Base-by-base conservation (phyloP, 2,888 invertebrate genomes). In the Tholera decimalis region DNA sequence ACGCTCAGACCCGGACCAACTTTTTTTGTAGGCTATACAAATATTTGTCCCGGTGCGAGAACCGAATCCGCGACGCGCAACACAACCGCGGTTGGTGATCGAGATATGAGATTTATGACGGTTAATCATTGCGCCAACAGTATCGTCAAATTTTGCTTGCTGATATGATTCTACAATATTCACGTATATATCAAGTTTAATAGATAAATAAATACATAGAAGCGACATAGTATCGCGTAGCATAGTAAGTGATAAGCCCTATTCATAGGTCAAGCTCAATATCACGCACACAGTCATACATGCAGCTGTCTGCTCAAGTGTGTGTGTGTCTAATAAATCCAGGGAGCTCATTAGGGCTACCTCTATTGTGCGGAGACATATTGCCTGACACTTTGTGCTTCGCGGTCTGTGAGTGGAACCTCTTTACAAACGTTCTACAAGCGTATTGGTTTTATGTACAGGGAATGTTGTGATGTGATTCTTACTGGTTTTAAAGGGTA, bases 271-370 rank as follows among this genome's bases (percentile, higher is more conserved):
- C 56, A 73, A 72, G 46, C 73, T 55, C 46, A 77, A 51, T 63
- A 47, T 9, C 47, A 68, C 53, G 47, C 57, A 60, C 69, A 74
- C 59, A 43, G 1, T 1, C 18, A 9, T 13, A 54, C 11, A 15
- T 3, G 44, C n/a, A 30, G 11, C 18, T 26, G 39, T 22, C 18
- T 22, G 7, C 24, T 11, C 24, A 20, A 49, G 50, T 59, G 68
- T 53, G 59, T 60, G 56, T 57, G 51, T 64, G 67, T 50, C 61
- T 64, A 77, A 80, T 80, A 82, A 74, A 82, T 82, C 66, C 33
- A 46, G 47, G 44, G 41, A 79, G 68, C 71, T 80, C 78, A 80
- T 82, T 80, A 80, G 60, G 69, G 56, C 56, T 61, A 58, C 66
- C 70, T 26, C 60, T 58, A 70, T 64, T 69, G 61, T 60, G 50